Evolutionary conservation across 2,113 vertebrate genomes (phyloP).

Genomic region (Mirza zaza): DNA sequence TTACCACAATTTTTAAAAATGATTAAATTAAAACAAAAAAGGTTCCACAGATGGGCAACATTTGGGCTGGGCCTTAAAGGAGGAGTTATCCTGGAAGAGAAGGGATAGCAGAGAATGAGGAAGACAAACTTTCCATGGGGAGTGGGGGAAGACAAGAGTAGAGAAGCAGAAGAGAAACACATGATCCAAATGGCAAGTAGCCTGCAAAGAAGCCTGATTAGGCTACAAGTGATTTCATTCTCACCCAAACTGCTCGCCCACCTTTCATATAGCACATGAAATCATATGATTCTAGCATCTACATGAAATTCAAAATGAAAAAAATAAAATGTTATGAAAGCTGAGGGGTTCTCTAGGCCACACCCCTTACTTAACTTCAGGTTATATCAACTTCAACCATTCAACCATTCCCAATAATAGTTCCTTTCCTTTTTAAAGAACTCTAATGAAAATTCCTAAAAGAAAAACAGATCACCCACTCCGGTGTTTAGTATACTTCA

Average conservation of each 20-base stretch:
- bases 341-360: neutral
- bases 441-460: neutral
- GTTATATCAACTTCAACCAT: neutral
- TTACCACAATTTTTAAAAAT: neutral
- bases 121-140: neutral
- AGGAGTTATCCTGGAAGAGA: neutral
- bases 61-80: neutral
- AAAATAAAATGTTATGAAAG: neutral
- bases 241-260: neutral
- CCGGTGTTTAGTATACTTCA: neutral
- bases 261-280: neutral
- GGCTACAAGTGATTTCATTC: neutral
- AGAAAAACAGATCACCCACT: neutral
- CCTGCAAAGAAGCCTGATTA: neutral
- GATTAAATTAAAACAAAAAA: neutral
- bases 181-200: neutral
- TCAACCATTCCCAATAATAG: neutral
- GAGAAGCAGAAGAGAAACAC: neutral
- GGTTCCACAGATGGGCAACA: neutral
- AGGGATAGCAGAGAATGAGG: neutral
- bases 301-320: neutral
- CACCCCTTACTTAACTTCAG: neutral
- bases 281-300: neutral
- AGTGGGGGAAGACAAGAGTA: neutral
- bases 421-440: conserved; percentile 19